Conservation (phyloP, 1,140 invertebrate species). For the Sycobia sp. region DNA sequence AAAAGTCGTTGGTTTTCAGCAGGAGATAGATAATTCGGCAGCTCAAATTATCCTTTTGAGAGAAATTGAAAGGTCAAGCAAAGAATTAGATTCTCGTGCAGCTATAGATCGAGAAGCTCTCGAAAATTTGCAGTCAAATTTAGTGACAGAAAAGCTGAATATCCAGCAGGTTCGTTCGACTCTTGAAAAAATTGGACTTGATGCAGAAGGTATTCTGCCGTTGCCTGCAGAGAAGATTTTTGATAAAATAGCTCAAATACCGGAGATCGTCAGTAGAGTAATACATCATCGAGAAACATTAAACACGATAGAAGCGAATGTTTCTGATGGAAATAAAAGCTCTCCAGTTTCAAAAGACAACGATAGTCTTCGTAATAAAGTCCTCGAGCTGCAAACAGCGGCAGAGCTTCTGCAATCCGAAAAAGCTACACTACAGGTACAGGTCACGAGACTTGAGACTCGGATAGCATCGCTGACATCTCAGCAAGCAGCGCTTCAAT, state of each 20-base stretch:
- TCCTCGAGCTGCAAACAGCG: constrained; percentile 64
- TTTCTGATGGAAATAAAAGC: background rate
- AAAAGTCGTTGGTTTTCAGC: constrained; percentile 58
- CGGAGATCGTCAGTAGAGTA: constrained; percentile 18
- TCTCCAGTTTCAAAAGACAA: constrained; percentile 49
- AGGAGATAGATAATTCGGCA: constrained; percentile 68
- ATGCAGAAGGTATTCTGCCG: constrained; percentile 58
- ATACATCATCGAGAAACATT: constrained; percentile 11
- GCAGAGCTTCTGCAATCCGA: constrained; percentile 74
- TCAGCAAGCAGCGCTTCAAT: constrained; percentile 83
- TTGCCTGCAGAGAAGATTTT: constrained; percentile 56
- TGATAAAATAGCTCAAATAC: constrained; percentile 46
- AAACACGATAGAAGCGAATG: background rate
- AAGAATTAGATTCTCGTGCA: constrained; percentile 80
- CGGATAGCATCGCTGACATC: constrained; percentile 81
- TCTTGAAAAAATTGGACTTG: constrained; percentile 77
- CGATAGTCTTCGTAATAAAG: constrained; percentile 67
- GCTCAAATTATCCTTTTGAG: constrained; percentile 69
- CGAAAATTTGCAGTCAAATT: constrained; percentile 81
- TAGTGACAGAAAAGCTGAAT: constrained; percentile 84
- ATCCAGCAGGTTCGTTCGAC: constrained; percentile 74
- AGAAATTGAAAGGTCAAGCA: constrained; percentile 82
- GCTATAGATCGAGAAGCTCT: constrained; percentile 85
- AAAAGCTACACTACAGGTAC: constrained; percentile 84
- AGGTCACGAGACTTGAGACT: constrained; percentile 84